These are phyloP conservation scores for Drepana arcuata DNA, from an alignment of 1,140 invertebrate genomes.

Conservation along the genomic window DNA sequence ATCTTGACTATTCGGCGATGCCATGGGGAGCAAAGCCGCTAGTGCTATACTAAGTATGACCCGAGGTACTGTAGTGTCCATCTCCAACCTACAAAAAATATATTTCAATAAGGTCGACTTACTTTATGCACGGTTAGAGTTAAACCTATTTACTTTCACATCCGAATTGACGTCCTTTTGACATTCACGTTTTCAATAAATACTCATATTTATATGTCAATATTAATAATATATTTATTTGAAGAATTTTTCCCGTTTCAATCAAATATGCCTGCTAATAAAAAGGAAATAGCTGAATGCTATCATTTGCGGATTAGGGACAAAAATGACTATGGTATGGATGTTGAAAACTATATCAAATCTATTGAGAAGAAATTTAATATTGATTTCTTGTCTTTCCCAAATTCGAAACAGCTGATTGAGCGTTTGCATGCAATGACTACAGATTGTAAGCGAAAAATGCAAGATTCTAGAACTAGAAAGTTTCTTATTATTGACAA, in stretches of 20 bases:
- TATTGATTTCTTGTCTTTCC: slow-evolving; percentile 34
- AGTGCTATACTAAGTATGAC: slow-evolving; percentile 56
- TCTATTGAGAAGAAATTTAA: slow-evolving; percentile 35
- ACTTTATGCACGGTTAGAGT: no score
- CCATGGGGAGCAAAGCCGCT: slow-evolving; percentile 48
- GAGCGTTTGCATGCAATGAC: slow-evolving; percentile 21
- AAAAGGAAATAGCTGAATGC: slow-evolving; percentile 22
- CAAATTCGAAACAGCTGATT: slow-evolving; percentile 38
- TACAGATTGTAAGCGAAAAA: slow-evolving; percentile 29
- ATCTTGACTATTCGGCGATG: slow-evolving; percentile 33
- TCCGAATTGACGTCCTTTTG: no score
- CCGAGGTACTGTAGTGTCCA: slow-evolving; percentile 51
- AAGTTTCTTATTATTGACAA: slow-evolving; percentile 41
- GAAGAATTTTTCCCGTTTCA: no score
- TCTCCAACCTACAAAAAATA: slow-evolving; percentile 28
- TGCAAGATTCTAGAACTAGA: slow-evolving; percentile 24
- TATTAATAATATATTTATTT: no score
- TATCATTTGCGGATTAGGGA: slow-evolving; percentile 36
- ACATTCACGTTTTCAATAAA: no score
- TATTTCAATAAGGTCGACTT: no score
- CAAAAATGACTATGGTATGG: slow-evolving; percentile 17
- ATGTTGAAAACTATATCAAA: slow-evolving; percentile 35
- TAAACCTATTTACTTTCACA: no score
- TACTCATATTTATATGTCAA: no score
- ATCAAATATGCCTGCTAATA: no score